Evolutionary conservation across 1,140 invertebrate genomes (phyloP), one percentile per base, ranked within the genome.

Genomic region (Sarcophaga peregrina): DNA sequence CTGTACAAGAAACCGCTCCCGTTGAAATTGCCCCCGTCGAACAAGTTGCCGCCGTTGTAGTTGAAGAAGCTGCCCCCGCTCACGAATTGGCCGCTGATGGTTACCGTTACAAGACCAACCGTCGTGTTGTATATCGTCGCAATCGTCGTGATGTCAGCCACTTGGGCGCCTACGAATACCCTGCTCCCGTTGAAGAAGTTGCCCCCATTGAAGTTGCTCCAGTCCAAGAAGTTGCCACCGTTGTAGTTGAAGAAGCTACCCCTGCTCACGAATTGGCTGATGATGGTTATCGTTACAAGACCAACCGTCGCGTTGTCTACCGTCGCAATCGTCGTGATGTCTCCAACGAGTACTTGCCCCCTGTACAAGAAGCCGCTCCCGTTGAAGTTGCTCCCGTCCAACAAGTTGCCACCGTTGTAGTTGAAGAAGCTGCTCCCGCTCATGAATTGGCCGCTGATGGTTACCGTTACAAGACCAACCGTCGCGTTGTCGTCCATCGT

Each of bases 111-210:
- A 87, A 87, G 85, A 87, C 85, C 83, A 81, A 86, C 47, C 83
- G 84, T 75, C 85, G 86, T n/a, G 83, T 85, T 25, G 85, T 86
- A 10, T 54, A 83, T 83, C 85, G 86, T 81, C 83, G 87, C 75
- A 76, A 87, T 68, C 86, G 86, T 86, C 86, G 86, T 86, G 86
- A 86, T 86, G 86, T 86, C 17, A 37, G 25, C 25, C 25, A 89
- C 6, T 83, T 86, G 82, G 85, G 86, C 7, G 83, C 84, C 74
- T 85, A 85, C 83, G 85, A 85, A 54, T 86, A 85, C 83, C 62
- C 84, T 80, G 75, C 85, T 20, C 84, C 84, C 82, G 48, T 80
- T 15, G 82, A 80, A 25, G 83, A 80, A 50, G 47, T 80, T 20
- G 15, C 68, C 5, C 48, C 82, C 37, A 84, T 82, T 83, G 83